Evolutionary conservation across 2,113 vertebrate species (phyloP), one percentile per base, ranked within the genome.

Genomic region (Candoia aspera): DNA sequence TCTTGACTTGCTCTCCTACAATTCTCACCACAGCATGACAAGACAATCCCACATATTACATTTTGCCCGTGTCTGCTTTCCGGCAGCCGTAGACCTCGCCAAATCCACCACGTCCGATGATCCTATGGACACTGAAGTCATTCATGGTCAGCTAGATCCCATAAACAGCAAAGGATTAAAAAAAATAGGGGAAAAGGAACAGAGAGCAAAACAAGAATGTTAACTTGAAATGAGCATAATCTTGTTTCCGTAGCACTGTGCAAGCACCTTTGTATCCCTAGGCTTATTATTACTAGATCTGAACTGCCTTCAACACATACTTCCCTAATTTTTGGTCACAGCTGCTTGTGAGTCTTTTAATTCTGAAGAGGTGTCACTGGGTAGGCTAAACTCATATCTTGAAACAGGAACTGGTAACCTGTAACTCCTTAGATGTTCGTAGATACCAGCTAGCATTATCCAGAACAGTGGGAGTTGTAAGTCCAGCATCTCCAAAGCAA

Each of bases 1-100:
- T 26, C 26, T 84, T 60, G 42, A 21, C 33, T 68, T 42, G 84
- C 21, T 86, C n/a, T 55, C 26, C 17, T 33, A 49, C 46, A 62
- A 86, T 79, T 88, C 29, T 88, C 37, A 89, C 23, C 58, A 29
- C 46, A 85, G 87, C 64, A 26, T 86, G n/a, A 37, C 73, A 60
- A 84, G 37, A 8, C 73, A 84, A 84, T 26, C 73, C 29, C 23
- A 17, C 54, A 6, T 3, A 0, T 97, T 96, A 98, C 97, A 98
- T 98, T 96, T 98, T 98, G 95, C 97, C 97, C 0, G 97, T 98
- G 68, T 98, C 97, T 0, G 97, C 97, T 91, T 98, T 98, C 94
- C 97, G 97, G 96, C 97, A 98, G 93, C 97, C 97, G 0, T 98
- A 98, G 90, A 98, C 97, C 93, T 98, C 98, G 1, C 98, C 98